Evolutionary conservation across 2,113 vertebrate genomes (phyloP).

Genomic region (Sinosuthora webbiana): DNA sequence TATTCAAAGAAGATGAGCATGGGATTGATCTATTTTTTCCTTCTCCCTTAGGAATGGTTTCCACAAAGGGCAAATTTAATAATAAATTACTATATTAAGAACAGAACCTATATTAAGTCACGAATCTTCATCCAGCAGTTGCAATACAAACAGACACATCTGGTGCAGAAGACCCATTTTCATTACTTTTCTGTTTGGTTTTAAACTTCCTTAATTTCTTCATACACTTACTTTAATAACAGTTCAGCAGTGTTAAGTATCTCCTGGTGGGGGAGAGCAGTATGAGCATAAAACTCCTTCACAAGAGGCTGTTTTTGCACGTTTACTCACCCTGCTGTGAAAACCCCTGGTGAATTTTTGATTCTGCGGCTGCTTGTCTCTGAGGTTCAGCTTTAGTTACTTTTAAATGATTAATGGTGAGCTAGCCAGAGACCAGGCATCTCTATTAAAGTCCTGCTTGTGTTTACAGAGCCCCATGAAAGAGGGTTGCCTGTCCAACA

Average conservation of each 20-base stretch:
- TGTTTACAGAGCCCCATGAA: rapidly evolving
- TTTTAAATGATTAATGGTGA: neutral
- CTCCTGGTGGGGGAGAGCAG: neutral
- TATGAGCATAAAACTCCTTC: neutral
- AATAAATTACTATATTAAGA: neutral
- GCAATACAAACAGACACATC: neutral
- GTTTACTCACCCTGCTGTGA: neutral
- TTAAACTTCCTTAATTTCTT: neutral
- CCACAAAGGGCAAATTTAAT: neutral
- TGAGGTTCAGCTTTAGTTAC: neutral
- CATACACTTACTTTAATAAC: neutral
- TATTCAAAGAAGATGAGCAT: neutral
- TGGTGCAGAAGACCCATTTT: neutral
- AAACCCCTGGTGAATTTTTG: neutral
- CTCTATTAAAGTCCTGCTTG: neutral
- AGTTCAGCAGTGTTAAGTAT: neutral
- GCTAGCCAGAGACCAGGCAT: neutral
- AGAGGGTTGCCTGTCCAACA: neutral
- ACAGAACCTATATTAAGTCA: neutral
- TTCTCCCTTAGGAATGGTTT: neutral
- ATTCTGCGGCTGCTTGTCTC: neutral
- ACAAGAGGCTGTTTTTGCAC: neutral
- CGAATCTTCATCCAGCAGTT: neutral
- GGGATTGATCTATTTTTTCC: neutral
- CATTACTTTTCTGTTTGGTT: neutral